These are phyloP conservation scores for Drosophila tripunctata DNA, from an alignment of 2,888 invertebrate genomes.

Conservation along the genomic window DNA sequence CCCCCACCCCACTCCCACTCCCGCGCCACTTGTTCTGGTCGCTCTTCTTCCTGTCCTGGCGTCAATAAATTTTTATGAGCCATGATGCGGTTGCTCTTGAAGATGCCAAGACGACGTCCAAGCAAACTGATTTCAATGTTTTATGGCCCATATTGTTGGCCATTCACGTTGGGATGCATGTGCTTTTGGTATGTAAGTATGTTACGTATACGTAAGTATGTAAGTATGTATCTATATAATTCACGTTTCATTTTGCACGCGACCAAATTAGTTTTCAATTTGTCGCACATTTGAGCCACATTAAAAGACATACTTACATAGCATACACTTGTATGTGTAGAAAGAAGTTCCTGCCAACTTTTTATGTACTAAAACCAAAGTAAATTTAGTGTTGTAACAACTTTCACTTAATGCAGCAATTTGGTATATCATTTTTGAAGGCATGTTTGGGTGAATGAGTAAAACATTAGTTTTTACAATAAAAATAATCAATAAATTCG, in stretches of 20 bases:
- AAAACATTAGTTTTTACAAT: too few relatives aligned
- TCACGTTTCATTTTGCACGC: slow-evolving; percentile 58
- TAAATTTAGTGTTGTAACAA: too few relatives aligned
- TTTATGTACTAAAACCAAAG: too few relatives aligned
- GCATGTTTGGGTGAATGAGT: too few relatives aligned
- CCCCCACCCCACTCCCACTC: not conserved
- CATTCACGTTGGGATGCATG: slow-evolving; percentile 54
- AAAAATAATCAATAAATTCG: too few relatives aligned
- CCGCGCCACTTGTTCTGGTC: not conserved
- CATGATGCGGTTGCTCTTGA: slow-evolving; percentile 73
- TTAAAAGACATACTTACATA: not conserved
- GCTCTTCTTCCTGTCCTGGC: slow-evolving; percentile 55
- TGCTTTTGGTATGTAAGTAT: not conserved
- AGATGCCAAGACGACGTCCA: slow-evolving; percentile 57
- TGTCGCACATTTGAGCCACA: slow-evolving; percentile 12
- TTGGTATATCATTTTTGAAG: too few relatives aligned
- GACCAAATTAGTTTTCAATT: slow-evolving; percentile 72
- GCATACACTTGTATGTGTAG: not conserved
- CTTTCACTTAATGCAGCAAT: too few relatives aligned
- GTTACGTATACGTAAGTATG: too few relatives aligned
- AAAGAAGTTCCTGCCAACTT: not conserved
- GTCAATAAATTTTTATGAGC: slow-evolving; percentile 80
- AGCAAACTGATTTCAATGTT: slow-evolving; percentile 76
- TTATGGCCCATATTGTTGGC: slow-evolving; percentile 66
- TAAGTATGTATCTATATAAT: too few relatives aligned